phyloP scores from a whole-genome alignment of 2,797 vertebrate genomes.

The Gobionotothen gibberifrons region DNA sequence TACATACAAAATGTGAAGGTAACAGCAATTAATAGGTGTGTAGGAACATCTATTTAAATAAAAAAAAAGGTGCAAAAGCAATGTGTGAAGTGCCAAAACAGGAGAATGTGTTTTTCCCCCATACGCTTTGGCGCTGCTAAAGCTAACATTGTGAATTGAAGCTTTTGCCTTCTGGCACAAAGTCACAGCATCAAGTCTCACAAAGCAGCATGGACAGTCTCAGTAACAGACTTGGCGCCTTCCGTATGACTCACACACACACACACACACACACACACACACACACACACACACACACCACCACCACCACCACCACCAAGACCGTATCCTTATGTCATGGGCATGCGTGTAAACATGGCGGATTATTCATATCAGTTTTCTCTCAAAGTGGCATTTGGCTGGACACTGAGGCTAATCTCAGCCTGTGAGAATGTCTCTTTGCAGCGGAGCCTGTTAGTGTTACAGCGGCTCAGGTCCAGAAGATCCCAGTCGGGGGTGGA shows the following conservation, averaged over 20 bases:
- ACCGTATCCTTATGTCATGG: conserved; percentile 69
- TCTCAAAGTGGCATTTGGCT: conserved; percentile 67
- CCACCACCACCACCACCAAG: conserved; percentile 45
- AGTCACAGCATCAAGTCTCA: conserved; percentile 46
- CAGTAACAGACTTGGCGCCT: conserved; percentile 59
- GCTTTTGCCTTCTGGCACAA: conserved; percentile 68
- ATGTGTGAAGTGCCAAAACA: conserved; percentile 8
- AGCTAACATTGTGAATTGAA: conserved; percentile 56
- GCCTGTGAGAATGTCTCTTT: conserved; percentile 53
- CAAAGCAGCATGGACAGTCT: conserved; percentile 66
- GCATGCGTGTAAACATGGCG: conserved; percentile 70
- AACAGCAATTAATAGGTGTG: conserved; percentile 8
- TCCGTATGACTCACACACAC: conserved; percentile 53
- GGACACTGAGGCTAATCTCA: conserved; percentile 68
- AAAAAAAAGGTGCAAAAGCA: conserved; percentile 14
- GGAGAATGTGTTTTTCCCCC: background rate
- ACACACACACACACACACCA: background rate
- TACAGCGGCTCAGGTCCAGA: conserved; percentile 35
- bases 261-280: conserved; percentile 24
- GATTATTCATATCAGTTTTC: conserved; percentile 80
- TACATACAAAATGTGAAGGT: conserved; percentile 15
- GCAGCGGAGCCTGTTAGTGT: conserved; percentile 49
- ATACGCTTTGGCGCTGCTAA: conserved; percentile 44
- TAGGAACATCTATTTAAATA: background rate
- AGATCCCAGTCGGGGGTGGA: conserved; percentile 11